Percentiles rank a stretch among this genome's conserved stretches.
phyloP scores from a whole-genome alignment of 2,113 vertebrate genomes.

The Etheostoma cragini region DNA sequence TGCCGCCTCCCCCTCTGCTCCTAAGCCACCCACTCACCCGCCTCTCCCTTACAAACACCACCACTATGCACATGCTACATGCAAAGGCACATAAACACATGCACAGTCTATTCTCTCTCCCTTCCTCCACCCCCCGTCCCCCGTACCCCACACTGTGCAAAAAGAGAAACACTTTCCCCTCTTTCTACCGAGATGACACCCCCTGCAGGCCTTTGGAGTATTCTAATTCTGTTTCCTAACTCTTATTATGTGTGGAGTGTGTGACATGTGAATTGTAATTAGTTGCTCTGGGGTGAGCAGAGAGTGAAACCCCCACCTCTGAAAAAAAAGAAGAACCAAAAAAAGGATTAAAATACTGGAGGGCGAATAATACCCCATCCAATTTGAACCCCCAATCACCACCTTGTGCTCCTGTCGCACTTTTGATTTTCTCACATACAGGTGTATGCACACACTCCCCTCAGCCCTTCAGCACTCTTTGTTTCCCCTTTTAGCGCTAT shows the following conservation, averaged over 20 bases:
- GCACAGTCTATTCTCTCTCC: constrained; percentile 18
- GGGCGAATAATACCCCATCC: constrained; percentile 64
- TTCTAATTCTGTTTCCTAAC: constrained; percentile 81
- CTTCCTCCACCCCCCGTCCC: constrained; percentile 8
- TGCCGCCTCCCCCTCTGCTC: constrained; percentile 47
- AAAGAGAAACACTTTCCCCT: constrained; percentile 72
- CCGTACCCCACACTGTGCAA: background rate
- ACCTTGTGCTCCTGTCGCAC: constrained; percentile 52
- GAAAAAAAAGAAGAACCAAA: constrained; percentile 5
- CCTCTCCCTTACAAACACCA: constrained; percentile 52
- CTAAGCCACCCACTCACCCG: constrained; percentile 55
- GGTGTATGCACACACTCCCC: constrained; percentile 30
- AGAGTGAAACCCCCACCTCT: constrained; percentile 58
- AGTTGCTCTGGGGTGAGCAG: constrained; percentile 81
- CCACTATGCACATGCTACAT: constrained; percentile 46
- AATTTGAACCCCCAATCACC: constrained; percentile 62
- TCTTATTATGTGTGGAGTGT: constrained; percentile 80
- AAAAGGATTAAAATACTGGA: constrained; percentile 49
- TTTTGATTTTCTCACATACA: constrained; percentile 45
- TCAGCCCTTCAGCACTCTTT: constrained; percentile 52
- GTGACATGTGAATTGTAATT: constrained; percentile 86
- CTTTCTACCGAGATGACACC: constrained; percentile 77
- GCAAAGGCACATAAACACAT: constrained; percentile 61
- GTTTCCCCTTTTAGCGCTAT: constrained; percentile 38
- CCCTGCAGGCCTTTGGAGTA: constrained; percentile 81